Evolutionary conservation across 2,888 invertebrate genomes (phyloP).

Genomic region (Linnaemya vulpina): DNA sequence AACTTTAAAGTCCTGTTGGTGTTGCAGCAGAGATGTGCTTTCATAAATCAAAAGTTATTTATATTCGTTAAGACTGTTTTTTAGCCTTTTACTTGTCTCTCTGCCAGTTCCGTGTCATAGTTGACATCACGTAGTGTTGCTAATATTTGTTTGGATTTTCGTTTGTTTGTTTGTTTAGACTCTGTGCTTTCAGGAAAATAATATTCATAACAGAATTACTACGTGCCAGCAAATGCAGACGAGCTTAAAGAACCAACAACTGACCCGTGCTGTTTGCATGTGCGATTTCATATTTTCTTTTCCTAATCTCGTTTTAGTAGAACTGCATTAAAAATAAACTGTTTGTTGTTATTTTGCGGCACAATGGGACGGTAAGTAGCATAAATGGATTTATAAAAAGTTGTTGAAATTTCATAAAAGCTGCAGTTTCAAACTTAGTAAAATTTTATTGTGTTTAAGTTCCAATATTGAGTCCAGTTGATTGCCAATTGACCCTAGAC

Average conservation of each 20-base stretch:
- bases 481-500: no score
- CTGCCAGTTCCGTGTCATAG: slow-evolving; percentile 38
- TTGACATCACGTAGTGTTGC: slow-evolving; percentile 65
- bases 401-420: no score
- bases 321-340: slow-evolving; percentile 12
- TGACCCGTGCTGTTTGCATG: slow-evolving; percentile 44
- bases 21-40: neutral
- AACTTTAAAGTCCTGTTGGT: slow-evolving; percentile 34
- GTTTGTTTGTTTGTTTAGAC: slow-evolving; percentile 11
- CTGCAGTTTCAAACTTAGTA: no score
- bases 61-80: slow-evolving; percentile 27
- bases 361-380: neutral
- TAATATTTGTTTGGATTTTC: slow-evolving; percentile 38
- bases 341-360: neutral
- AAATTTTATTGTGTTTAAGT: no score
- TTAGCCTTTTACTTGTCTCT: slow-evolving; percentile 20
- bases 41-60: slow-evolving; percentile 60
- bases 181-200: slow-evolving; percentile 61
- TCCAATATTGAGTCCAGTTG: no score
- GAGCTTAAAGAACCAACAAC: slow-evolving; percentile 49
- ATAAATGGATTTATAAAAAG: no score
- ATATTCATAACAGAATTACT: slow-evolving; percentile 65
- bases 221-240: slow-evolving; percentile 61
- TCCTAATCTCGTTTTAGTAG: neutral
- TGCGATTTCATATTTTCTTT: neutral